Base-by-base conservation (phyloP, 2,797 vertebrate genomes). In the Pseudochaenichthys georgianus region DNA sequence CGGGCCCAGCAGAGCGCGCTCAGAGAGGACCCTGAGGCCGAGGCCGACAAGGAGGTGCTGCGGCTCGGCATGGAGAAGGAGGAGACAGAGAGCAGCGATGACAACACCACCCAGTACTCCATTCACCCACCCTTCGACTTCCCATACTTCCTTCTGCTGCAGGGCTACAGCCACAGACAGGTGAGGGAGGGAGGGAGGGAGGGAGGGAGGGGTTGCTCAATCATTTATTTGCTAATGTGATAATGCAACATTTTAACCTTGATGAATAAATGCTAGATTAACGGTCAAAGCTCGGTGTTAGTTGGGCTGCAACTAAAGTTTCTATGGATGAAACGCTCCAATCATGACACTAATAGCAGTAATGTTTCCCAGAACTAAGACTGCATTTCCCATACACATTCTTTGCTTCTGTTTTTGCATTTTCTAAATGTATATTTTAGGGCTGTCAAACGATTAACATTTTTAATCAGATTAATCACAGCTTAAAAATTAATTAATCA, bases 21-120 rank as follows among this genome's bases (percentile, higher is more conserved):
- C 53, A 64, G 84, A 48, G 94, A 95, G 75, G 93, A 93, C 16
- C 89, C 88, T 0, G 92, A 94, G 81, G 90, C 89, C 0, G 94
- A 95, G 80, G 94, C 92, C 0, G 94, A 95, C 74, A 92, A 93
- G 79, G 94, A 95, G 12, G 89, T 89, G 16, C 86, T 88, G 43
- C 80, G 87, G 4, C 90, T 95, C 2, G 84, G 91, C 17, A 77
- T 89, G 68, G 95, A 95, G 88, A 94, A 95, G 75, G 95, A 95
- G 81, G 95, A 96, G 90, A 95, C 95, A 0, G 95, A 95, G 81
- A 95, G 95, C 82, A 95, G 94, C 9, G 94, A 95, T 1, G 95
- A 95, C 86, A 94, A 93, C 91, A 89, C 88, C 70, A 95, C 94
- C 16, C 95, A 95, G 84, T 95, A 93, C 90, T 95, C 94, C 83